Conservation (phyloP, 64 coral and sea anemone species). For the Pachyseris speciosa region DNA sequence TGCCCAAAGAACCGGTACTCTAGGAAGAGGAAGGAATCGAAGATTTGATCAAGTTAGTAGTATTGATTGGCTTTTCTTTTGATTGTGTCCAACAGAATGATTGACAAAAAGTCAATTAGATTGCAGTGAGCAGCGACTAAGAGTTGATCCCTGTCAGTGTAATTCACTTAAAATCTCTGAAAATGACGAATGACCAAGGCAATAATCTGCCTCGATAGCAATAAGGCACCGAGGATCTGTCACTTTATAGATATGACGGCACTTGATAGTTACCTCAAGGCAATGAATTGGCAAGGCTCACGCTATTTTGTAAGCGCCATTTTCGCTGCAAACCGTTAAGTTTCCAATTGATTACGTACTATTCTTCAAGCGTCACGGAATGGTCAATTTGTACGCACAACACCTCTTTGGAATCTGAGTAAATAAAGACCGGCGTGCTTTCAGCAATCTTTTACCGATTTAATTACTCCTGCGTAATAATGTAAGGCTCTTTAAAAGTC, state of each 20-base stretch:
- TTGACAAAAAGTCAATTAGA: neutral
- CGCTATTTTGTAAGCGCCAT: neutral
- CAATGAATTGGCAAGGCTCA: neutral
- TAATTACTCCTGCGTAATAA: neutral
- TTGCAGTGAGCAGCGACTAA: neutral
- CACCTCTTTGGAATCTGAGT: neutral
- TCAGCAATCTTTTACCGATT: neutral
- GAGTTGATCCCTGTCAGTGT: neutral
- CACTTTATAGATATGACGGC: neutral
- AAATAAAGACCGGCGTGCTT: neutral
- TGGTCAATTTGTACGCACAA: neutral
- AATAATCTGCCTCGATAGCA: neutral
- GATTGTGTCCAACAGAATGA: neutral
- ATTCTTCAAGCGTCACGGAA: too few relatives aligned
- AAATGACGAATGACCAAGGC: neutral
- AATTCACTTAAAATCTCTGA: neutral
- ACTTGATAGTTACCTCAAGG: slow-evolving; percentile 7
- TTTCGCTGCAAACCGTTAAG: too few relatives aligned
- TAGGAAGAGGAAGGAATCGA: neutral
- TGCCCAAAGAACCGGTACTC: neutral
- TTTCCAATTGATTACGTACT: neutral
- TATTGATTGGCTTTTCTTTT: neutral
- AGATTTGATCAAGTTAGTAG: slow-evolving; percentile 5
- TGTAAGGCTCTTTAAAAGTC: neutral
- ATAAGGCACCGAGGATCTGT: neutral